A percentile compares a stretch with the other conserved stretches of the same genome.
Evolutionary conservation across 1,140 invertebrate species (phyloP).

Genomic region (Pinna nobilis): DNA sequence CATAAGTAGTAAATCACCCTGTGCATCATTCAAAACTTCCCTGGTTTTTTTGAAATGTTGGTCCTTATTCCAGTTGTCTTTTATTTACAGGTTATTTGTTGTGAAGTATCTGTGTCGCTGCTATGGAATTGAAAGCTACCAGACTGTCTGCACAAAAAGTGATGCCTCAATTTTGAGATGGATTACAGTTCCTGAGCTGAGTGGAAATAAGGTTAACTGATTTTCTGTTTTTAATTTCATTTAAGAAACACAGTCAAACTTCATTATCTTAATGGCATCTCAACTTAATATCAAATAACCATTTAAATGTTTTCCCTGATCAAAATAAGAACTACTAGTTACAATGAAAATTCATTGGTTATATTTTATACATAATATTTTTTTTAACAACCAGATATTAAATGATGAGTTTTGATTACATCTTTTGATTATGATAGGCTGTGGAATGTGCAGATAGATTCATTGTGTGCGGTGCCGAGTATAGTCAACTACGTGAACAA

Average conservation of each 20-base stretch:
- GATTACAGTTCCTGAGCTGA: conserved; percentile 38
- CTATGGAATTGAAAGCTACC: conserved; percentile 54
- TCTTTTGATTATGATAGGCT: conserved; percentile 24
- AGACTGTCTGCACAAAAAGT: conserved; percentile 30
- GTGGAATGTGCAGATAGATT: conserved; percentile 48
- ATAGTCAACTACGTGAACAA: conserved; percentile 44
- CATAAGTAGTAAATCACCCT: too few species aligned
- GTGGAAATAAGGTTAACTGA: conserved; percentile 21
- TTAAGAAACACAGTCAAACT: too few species aligned
- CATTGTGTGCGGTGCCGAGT: conserved; percentile 45
- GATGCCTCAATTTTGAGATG: conserved; percentile 36
- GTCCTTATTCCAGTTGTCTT: too few species aligned
- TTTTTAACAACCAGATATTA: too few species aligned
- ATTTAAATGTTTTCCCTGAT: too few species aligned
- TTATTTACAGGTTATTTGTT: conserved; percentile 46
- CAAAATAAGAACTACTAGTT: too few species aligned
- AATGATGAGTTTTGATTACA: background rate
- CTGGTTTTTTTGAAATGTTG: too few species aligned
- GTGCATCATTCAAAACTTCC: too few species aligned
- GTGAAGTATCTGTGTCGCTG: conserved; percentile 55
- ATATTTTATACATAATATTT: too few species aligned
- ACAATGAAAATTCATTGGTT: too few species aligned
- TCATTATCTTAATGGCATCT: too few species aligned
- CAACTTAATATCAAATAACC: too few species aligned
- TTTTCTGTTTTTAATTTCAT: background rate